These are phyloP conservation scores for Emydoidea blandingii DNA, from an alignment of 2,797 vertebrate species.

Conservation along the genomic window DNA sequence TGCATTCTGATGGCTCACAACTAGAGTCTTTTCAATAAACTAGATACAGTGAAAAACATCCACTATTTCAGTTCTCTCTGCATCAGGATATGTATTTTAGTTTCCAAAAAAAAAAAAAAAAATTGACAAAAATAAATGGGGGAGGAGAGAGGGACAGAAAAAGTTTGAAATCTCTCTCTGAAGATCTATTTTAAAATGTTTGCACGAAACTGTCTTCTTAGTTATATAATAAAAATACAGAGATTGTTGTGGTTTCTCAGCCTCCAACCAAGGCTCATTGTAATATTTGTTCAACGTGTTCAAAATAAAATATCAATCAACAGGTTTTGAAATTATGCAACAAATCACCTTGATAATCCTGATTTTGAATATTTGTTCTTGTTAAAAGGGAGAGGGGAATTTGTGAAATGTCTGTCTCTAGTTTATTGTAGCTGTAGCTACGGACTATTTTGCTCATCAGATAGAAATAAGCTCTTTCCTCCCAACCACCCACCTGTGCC, in stretches of 20 bases:
- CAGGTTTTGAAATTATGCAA: background rate
- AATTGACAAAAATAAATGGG: constrained; percentile 5
- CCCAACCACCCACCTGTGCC: background rate
- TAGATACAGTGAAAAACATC: background rate
- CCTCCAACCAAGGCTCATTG: background rate
- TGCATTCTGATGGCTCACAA: background rate
- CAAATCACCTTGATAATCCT: background rate
- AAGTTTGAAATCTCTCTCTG: constrained; percentile 32
- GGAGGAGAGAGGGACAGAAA: background rate
- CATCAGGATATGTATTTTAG: background rate
- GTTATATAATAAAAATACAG: constrained; percentile 12
- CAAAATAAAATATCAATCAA: background rate
- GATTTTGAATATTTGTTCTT: constrained; percentile 11
- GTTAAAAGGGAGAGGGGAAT: background rate
- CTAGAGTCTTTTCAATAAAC: constrained; percentile 5
- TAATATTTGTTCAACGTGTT: background rate
- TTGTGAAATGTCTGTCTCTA: constrained; percentile 1
- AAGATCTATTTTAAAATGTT: background rate
- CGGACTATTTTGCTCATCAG: background rate
- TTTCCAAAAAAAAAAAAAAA: background rate
- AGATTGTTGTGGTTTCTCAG: background rate
- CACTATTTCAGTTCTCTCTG: constrained; percentile 8
- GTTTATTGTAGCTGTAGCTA: constrained; percentile 12
- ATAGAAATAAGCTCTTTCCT: constrained; percentile 14
- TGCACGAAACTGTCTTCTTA: constrained; percentile 43